Base-by-base conservation (phyloP, 2,797 vertebrate species). In the Premnoplex brunnescens region DNA sequence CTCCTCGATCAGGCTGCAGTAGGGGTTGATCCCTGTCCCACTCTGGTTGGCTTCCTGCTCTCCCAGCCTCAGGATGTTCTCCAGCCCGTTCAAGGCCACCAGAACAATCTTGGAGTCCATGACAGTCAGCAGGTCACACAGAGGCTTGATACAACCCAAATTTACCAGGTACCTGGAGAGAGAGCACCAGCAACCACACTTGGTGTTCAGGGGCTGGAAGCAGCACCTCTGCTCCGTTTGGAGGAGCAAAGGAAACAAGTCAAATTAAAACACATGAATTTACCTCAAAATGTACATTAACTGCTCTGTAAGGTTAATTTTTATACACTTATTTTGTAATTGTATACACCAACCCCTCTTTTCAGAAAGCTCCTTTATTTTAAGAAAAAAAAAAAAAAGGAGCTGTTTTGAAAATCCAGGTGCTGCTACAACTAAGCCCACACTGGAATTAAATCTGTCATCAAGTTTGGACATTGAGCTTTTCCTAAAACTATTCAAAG, bases 61-160 rank as follows among this genome's bases (percentile, higher is more conserved):
- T 12, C 99, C 99, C 54, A 99, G 98, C 82, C 99, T 97, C 93
- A 99, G 97, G 79, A 99, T 99, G 97, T 99, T 99, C 96, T 99
- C 99, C 91, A 99, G 97, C 59, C 99, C 99, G 0, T 99, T 99
- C 39, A 99, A 97, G 4, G 99, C 99, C 28, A 99, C 99, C 95
- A 99, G 99, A 17, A 99, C 99, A 12, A 99, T 99, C 98, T 99
- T 99, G 1, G 99, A 99, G 97, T 99, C 99, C 99, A 99, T 99
- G 85, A 99, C 99, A 2, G 99, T 99, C 89, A 99, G 98, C 93
- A 99, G 98, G 91, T 99, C 99, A 67, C 99, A 99, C 9, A 99
- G 97, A 5, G 99, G 99, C 80, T 99, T 99, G 96, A 99, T 99
- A 79, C 99, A 99, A 76, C 99, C 99, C 97, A 99, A 93, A 94